These are phyloP conservation scores for Brachymystax lenok DNA, from an alignment of 2,797 vertebrate genomes.

Conservation along the genomic window DNA sequence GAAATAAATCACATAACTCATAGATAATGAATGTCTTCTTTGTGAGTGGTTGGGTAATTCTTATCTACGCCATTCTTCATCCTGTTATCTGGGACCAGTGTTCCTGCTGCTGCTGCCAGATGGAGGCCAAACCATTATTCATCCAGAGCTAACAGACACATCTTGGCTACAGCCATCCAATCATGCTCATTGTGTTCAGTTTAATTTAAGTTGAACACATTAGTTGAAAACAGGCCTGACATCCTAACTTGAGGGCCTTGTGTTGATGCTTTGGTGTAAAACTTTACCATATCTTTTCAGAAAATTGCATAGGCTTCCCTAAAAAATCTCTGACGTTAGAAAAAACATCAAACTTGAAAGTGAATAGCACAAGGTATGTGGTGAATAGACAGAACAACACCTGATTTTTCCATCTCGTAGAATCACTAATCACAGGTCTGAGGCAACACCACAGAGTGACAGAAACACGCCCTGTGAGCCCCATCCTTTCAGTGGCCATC, in stretches of 20 bases:
- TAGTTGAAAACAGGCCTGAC: background rate
- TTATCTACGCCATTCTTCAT: background rate
- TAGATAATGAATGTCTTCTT: background rate
- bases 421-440: too few relatives aligned
- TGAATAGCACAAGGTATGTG: background rate
- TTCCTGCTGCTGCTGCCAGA: background rate
- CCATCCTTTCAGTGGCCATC: background rate
- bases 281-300: background rate
- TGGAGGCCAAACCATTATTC: background rate
- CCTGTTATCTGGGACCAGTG: background rate
- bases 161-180: background rate
- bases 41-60: background rate
- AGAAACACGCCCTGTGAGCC: background rate
- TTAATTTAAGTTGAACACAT: background rate
- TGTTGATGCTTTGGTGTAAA: background rate
- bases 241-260: background rate
- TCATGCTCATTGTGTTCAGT: background rate
- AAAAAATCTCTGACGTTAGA: background rate
- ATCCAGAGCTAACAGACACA: background rate
- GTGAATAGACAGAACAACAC: background rate
- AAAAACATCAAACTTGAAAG: background rate
- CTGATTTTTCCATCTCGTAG: too few relatives aligned
- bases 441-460: too few relatives aligned
- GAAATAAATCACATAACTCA: background rate
- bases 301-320: background rate